Base-by-base conservation (phyloP, 2,888 invertebrate genomes). In the Oscheius sp. region DNA sequence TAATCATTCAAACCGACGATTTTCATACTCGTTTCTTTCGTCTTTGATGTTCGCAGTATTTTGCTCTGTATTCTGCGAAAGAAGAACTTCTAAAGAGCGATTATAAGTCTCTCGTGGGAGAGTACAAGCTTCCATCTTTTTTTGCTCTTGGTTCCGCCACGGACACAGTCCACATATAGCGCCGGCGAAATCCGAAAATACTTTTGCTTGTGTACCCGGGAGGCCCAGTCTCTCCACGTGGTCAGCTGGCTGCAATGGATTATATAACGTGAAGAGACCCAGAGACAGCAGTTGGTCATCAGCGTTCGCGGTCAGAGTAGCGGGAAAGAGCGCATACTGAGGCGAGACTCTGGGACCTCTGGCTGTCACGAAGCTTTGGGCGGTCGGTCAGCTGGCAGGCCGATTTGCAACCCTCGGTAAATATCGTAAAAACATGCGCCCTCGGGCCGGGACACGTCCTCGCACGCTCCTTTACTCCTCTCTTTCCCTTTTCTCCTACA, bases 391-490 rank as follows among this genome's bases (percentile, higher is more conserved):
- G 66, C 57, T 55, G 37, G 48, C 6, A n/a, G 52, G 55, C 66
- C 66, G 45, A 57, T 66, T 66, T 55, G 66, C 66, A 55, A 57
- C 55, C 55, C 46, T 45, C 53, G 55, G 66, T 66, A 66, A 66
- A 66, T 66, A 66, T 55, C 66, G 66, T 66, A 66, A 66, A 66
- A 66, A 66, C 66, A 66, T 46, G 65, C 65, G 45, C 57, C 53
- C 57, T 25, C 55, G 55, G 46, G 46, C 12, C 63, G 29, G 46
- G 27, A 25, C 25, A 55, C 46, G 25, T 39, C 17, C n/a, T n/a
- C n/a, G 12, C 61, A 45, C n/a, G 8, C 15, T 42, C 25, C 12
- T 37, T 20, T n/a, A 39, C 20, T 39, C n/a, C 55, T 29, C 3
- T 50, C 37, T 4, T 48, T 5, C 48, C 4, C 4, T 48, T 25